Percentiles rank a stretch among this genome's conserved stretches.
phyloP scores from a whole-genome alignment of 2,888 invertebrate species.

The Trichogramma evanescens region DNA sequence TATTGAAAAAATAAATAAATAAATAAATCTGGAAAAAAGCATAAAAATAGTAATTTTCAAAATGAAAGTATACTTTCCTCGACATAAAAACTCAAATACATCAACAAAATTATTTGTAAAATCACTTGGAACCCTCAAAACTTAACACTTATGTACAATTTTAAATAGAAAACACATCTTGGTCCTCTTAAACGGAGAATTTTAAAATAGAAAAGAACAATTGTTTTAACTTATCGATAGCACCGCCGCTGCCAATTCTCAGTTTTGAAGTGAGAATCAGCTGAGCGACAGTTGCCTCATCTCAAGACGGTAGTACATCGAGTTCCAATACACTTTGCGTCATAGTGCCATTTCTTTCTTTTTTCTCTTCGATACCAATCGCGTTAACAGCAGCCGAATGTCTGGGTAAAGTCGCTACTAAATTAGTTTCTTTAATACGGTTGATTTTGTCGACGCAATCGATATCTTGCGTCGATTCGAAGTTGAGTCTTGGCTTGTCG shows the following conservation, averaged over 20 bases:
- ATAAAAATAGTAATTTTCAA: conserved; percentile 1
- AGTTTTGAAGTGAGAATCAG: background rate
- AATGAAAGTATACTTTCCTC: conserved; percentile 12
- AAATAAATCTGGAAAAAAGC: background rate
- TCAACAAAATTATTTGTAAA: conserved; percentile 1
- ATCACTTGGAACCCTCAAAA: background rate
- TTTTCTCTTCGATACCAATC: conserved; percentile 3
- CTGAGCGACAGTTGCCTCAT: conserved; percentile 13
- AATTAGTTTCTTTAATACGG: conserved; percentile 34
- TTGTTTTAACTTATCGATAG: too few relatives aligned
- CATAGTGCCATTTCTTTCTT: conserved; percentile 21
- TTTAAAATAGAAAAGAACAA: conserved; percentile 1
- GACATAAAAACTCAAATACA: conserved; percentile 15
- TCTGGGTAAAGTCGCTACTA: conserved; percentile 42
- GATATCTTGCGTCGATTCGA: conserved; percentile 41
- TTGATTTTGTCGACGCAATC: conserved; percentile 31
- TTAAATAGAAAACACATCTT: conserved; percentile 10
- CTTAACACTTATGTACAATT: conserved; percentile 3
- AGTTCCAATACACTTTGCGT: conserved; percentile 42
- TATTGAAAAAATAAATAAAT: too few relatives aligned
- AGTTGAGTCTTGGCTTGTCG: conserved; percentile 39
- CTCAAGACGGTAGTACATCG: conserved; percentile 43
- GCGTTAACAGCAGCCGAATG: conserved; percentile 26
- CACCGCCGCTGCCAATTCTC: background rate
- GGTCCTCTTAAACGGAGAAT: background rate